phyloP scores from a whole-genome alignment of 2,888 invertebrate species.

The Spilosoma lubricipeda region DNA sequence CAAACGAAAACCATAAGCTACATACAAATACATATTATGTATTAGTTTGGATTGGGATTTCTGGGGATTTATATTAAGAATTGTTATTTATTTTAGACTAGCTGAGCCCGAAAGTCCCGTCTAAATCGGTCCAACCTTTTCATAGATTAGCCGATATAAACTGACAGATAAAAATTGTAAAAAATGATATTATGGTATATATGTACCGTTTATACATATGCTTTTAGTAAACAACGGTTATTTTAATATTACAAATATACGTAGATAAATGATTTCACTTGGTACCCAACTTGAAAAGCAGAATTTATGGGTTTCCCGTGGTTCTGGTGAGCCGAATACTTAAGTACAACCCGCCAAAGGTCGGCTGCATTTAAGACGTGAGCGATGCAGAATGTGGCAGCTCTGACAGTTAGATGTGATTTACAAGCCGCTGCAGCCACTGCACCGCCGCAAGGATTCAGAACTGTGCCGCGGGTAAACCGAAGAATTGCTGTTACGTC shows the following conservation, averaged over 20 bases:
- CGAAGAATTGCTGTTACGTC: slow-evolving; percentile 74
- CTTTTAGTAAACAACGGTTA: too few species aligned
- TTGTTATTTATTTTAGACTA: not conserved
- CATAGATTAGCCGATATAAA: too few species aligned
- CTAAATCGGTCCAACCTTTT: too few species aligned
- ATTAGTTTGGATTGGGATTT: too few species aligned
- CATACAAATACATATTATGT: too few species aligned
- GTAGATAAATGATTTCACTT: not conserved
- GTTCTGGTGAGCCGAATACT: slow-evolving; percentile 58
- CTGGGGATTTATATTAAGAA: too few species aligned
- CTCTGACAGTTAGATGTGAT: slow-evolving; percentile 69
- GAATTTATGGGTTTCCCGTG: slow-evolving; percentile 57
- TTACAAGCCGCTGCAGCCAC: slow-evolving; percentile 59
- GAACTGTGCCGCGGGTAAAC: slow-evolving; percentile 70
- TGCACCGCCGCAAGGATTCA: slow-evolving; percentile 63
- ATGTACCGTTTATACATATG: too few species aligned
- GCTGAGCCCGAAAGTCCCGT: too few species aligned
- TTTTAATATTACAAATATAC: too few species aligned
- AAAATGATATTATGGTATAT: too few species aligned
- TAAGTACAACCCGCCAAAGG: slow-evolving; percentile 67
- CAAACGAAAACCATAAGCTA: not conserved
- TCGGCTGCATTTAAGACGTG: slow-evolving; percentile 63
- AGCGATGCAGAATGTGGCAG: slow-evolving; percentile 77
- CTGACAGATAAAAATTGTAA: too few species aligned
- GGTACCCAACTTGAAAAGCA: slow-evolving; percentile 59